These are phyloP conservation scores for Ceriagrion tenellum DNA, from an alignment of 2,888 invertebrate genomes.

Conservation along the genomic window DNA sequence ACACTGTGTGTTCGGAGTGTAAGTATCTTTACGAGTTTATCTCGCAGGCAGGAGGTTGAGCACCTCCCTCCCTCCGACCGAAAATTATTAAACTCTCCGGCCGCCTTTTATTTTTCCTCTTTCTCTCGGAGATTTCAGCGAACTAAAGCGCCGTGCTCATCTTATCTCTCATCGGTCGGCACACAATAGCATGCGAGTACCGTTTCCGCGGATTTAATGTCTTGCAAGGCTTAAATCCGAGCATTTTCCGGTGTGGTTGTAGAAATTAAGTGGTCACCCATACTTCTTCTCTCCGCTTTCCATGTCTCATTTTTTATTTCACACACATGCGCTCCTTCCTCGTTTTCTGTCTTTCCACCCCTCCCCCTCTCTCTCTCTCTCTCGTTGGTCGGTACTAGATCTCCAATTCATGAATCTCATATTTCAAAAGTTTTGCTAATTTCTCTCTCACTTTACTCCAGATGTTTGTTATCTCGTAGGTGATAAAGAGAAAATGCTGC, in stretches of 20 bases:
- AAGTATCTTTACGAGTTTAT: neutral
- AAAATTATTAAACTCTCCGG: too few relatives aligned
- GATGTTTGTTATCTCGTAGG: constrained; percentile 55
- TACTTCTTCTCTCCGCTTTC: constrained; percentile 1
- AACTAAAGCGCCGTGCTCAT: neutral
- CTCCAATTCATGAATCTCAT: constrained; percentile 54
- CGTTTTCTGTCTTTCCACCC: neutral
- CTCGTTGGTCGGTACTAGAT: neutral
- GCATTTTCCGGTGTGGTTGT: neutral
- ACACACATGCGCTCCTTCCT: neutral
- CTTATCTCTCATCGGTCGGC: constrained; percentile 10
- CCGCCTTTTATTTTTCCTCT: too few relatives aligned
- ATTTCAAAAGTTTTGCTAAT: constrained; percentile 56
- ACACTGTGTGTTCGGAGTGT: neutral
- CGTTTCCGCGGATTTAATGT: neutral
- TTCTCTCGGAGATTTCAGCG: too few relatives aligned
- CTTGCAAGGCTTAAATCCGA: neutral
- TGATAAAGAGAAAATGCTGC: constrained; percentile 49
- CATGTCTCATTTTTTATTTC: neutral
- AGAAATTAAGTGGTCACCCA: constrained; percentile 18
- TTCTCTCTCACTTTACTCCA: constrained; percentile 26
- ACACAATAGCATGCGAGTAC: neutral
- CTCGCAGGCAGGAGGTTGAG: neutral
- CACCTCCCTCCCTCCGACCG: too few relatives aligned
- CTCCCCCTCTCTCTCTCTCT: neutral